Evolutionary conservation across 2,797 vertebrate species (phyloP), one percentile per base, ranked within the genome.

Genomic region (Eulemur mongoz): DNA sequence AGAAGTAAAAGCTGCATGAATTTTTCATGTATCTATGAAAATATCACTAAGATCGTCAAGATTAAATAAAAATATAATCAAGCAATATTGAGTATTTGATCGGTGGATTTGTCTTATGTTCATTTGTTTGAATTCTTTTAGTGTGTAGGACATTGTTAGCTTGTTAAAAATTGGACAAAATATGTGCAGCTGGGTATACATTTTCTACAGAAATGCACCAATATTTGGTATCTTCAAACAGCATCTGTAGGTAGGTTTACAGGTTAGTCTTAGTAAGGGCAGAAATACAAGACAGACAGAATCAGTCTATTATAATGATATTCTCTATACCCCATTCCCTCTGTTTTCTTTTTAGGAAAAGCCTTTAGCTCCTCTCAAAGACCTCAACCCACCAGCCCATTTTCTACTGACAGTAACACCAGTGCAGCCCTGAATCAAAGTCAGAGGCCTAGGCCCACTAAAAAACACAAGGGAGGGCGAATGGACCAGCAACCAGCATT

Each of bases 381-480:
- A 98, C 99, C 99, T 97, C 99, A 99, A 91, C 99, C 99, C 50
- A 99, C 99, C 98, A 99, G 99, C 98, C 99, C 99, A 22, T 99
- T 99, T 98, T 99, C 99, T 98, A 99, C 99, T 96, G 99, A 99
- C 98, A 99, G 99, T 98, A 99, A 99, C 98, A 99, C 99, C 98
- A 99, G 99, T 97, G 99, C 99, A 96, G 99, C 99, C 89, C 99
- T 99, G 98, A 99, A 98, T 98, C 98, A 99, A 98, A 99, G 99
- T 96, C 99, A 99, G 99, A 99, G 99, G 98, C 98, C 99, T 0
- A 99, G 99, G 98, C 99, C 99, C 94, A 98, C 99, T 43, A 99
- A 99, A 97, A 99, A 99, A 99, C 99, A 99, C 98, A 99, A 99
- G 99, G 99, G 98, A 98, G 98, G 98, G 40, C 98, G 99, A 92